Conservation (phyloP, 2,888 invertebrate genomes). For the Marronus borbonicus region DNA sequence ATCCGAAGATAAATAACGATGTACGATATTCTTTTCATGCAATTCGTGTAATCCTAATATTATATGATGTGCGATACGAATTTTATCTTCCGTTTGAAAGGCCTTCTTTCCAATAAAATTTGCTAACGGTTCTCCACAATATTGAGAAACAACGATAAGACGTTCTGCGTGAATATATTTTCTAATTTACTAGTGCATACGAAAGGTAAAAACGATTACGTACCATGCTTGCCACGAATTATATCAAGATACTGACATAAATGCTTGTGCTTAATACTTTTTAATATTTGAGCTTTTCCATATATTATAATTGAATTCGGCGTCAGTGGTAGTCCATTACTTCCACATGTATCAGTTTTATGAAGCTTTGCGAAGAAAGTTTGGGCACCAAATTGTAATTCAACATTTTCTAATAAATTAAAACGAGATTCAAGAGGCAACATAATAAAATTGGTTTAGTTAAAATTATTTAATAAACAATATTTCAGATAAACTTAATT, state of each 20-base stretch:
- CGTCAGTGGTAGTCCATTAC: slow-evolving; percentile 95
- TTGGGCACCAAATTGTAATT: slow-evolving; percentile 83
- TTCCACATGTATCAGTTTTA: slow-evolving; percentile 92
- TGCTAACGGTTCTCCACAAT: slow-evolving; percentile 79
- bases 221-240: slow-evolving; percentile 95
- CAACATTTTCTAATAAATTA: slow-evolving; percentile 68
- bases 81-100: slow-evolving; percentile 72
- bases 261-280: slow-evolving; percentile 84
- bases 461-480: not conserved
- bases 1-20: slow-evolving; percentile 86
- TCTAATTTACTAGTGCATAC: not conserved
- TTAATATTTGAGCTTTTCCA: slow-evolving; percentile 88
- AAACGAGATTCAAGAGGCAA: slow-evolving; percentile 9
- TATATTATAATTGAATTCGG: slow-evolving; percentile 96
- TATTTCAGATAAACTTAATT: not conserved
- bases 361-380: slow-evolving; percentile 94
- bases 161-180: slow-evolving; percentile 74
- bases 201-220: slow-evolving; percentile 51
- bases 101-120: slow-evolving; percentile 70
- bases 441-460: not conserved
- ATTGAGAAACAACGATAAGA: slow-evolving; percentile 88
- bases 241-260: slow-evolving; percentile 94
- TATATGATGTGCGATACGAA: slow-evolving; percentile 82
- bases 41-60: slow-evolving; percentile 82
- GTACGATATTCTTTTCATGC: slow-evolving; percentile 81